Conservation (phyloP, 2,113 vertebrate species). For the Austrofundulus limnaeus region DNA sequence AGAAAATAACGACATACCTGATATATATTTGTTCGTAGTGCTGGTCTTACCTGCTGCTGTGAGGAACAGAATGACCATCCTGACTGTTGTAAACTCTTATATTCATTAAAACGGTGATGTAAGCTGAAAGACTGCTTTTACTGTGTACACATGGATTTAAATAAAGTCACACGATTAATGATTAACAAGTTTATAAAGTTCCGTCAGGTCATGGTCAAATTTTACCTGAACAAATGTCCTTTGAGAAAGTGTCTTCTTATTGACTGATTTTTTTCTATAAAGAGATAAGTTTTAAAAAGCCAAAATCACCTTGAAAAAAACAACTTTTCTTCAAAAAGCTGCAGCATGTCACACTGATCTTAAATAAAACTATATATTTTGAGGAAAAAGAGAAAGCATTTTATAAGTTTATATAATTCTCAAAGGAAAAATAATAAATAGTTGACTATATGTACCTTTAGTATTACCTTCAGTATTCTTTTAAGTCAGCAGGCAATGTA, state of each 20-base stretch:
- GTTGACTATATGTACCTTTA: too few relatives aligned
- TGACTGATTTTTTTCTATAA: not conserved
- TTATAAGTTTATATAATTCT: not conserved
- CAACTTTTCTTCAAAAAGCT: too few relatives aligned
- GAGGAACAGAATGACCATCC: not conserved
- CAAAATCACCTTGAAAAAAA: too few relatives aligned
- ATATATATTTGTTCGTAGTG: too few relatives aligned
- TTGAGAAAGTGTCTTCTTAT: not conserved
- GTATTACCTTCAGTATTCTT: too few relatives aligned
- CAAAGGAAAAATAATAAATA: not conserved
- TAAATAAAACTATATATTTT: too few relatives aligned
- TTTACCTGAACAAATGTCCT: not conserved
- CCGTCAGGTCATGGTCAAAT: not conserved
- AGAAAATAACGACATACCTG: not conserved
- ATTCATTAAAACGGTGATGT: not conserved
- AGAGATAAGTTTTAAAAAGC: too few relatives aligned
- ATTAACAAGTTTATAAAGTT: conserved; percentile 11
- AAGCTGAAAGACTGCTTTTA: too few relatives aligned
- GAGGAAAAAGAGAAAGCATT: too few relatives aligned
- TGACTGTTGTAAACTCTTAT: not conserved
- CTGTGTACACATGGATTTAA: conserved; percentile 23
- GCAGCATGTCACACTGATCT: too few relatives aligned
- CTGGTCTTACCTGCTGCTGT: conserved; percentile 28
- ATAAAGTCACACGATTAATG: conserved; percentile 36
- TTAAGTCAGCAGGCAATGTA: too few relatives aligned